Conservation (phyloP, 2,888 invertebrate genomes). For the Drosophila mulleri region DNA sequence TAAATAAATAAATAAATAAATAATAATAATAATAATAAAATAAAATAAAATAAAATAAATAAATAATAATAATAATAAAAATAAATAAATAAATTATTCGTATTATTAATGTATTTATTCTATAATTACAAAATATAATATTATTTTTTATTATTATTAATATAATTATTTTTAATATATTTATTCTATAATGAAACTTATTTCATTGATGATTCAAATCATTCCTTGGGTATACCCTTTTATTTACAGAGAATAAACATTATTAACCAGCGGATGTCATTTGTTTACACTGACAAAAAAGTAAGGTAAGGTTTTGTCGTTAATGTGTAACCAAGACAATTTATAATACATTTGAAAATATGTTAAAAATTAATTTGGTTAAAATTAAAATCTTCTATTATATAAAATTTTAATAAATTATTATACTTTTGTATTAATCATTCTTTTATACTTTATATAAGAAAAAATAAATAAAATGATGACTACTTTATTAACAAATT, state of each 20-base stretch:
- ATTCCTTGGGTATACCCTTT: neutral
- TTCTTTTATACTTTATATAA: neutral
- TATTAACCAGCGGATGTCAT: slow-evolving; percentile 51
- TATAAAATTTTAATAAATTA: no score
- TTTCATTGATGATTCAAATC: neutral
- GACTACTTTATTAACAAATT: neutral
- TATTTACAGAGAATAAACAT: neutral
- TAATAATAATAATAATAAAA: no score
- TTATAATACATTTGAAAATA: neutral
- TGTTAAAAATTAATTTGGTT: neutral
- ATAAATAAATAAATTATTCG: no score
- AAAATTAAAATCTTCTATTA: neutral
- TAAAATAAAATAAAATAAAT: no score
- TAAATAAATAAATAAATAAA: no score
- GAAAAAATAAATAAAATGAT: neutral
- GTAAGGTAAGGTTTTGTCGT: neutral
- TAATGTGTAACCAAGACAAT: no score
- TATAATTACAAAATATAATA: no score
- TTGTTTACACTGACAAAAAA: slow-evolving; percentile 52
- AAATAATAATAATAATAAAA: no score
- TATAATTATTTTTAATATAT: neutral
- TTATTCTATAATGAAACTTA: no score
- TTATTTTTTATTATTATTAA: neutral
- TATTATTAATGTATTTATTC: no score
- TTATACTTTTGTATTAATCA: no score